A percentile compares a stretch with the other conserved stretches of the same genome.
Evolutionary conservation across 2,888 invertebrate species (phyloP).

Genomic region (Thelaira solivaga): DNA sequence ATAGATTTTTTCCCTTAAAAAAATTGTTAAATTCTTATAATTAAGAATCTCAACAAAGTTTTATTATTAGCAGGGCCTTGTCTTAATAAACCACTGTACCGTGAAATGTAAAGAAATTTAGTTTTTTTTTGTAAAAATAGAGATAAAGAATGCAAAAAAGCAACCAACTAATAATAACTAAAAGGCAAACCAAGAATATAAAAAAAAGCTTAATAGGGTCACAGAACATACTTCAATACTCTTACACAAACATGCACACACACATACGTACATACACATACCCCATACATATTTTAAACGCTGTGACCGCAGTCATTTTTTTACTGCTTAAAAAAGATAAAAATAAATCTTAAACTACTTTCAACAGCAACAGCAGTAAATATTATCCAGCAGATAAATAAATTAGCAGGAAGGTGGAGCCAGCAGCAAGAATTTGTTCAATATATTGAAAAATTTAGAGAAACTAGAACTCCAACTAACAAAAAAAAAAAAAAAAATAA

Average conservation of each 20-base stretch:
- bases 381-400: slow-evolving; percentile 17
- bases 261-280: too few relatives aligned
- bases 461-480: too few relatives aligned
- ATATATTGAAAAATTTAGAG: too few relatives aligned
- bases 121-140: background rate
- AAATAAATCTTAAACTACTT: slow-evolving; percentile 27
- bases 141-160: background rate
- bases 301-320: slow-evolving; percentile 53
- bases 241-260: too few relatives aligned
- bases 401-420: background rate
- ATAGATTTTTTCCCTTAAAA: background rate
- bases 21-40: too few relatives aligned
- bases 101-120: slow-evolving; percentile 2
- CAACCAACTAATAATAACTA: background rate
- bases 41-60: too few relatives aligned
- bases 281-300: slow-evolving; percentile 37
- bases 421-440: too few relatives aligned
- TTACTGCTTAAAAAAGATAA: slow-evolving; percentile 15
- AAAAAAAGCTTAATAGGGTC: slow-evolving; percentile 39
- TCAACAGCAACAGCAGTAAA: slow-evolving; percentile 26
- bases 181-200: slow-evolving; percentile 11
- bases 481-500: too few relatives aligned
- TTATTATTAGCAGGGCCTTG: too few relatives aligned
- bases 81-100: slow-evolving; percentile 41
- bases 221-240: slow-evolving; percentile 37